These are phyloP conservation scores for Amphimallon solstitiale DNA, from an alignment of 2,888 invertebrate species.

Conservation along the genomic window DNA sequence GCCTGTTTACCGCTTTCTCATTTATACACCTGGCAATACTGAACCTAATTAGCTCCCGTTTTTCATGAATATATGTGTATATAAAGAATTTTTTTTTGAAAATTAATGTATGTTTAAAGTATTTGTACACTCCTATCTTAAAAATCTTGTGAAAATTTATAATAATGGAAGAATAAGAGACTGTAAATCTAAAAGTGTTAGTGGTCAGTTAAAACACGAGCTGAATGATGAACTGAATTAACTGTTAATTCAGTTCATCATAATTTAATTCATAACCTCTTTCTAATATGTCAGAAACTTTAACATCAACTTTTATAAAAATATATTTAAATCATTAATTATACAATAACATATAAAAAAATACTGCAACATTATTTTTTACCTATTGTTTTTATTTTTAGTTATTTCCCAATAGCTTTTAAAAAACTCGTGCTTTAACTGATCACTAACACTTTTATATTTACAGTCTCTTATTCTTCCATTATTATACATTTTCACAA, in stretches of 20 bases:
- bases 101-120: neutral
- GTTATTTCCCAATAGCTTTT: neutral
- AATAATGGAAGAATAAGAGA: neutral
- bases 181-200: conserved; percentile 2
- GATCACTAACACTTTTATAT: neutral
- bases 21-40: no score
- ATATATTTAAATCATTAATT: no score
- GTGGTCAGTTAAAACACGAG: neutral
- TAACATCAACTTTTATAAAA: no score
- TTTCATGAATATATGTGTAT: neutral
- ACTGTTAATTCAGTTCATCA: no score
- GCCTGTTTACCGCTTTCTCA: no score
- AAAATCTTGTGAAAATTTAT: conserved; percentile 17
- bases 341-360: no score
- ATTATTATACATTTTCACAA: conserved; percentile 9
- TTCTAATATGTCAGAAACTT: no score
- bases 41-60: neutral
- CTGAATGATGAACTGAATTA: no score
- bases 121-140: conserved; percentile 6
- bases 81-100: neutral
- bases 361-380: no score
- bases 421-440: neutral
- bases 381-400: conserved; percentile 3
- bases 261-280: no score
- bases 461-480: neutral